These are phyloP conservation scores for Cranoglanis bouderius DNA, from an alignment of 2,113 vertebrate species.

Conservation along the genomic window DNA sequence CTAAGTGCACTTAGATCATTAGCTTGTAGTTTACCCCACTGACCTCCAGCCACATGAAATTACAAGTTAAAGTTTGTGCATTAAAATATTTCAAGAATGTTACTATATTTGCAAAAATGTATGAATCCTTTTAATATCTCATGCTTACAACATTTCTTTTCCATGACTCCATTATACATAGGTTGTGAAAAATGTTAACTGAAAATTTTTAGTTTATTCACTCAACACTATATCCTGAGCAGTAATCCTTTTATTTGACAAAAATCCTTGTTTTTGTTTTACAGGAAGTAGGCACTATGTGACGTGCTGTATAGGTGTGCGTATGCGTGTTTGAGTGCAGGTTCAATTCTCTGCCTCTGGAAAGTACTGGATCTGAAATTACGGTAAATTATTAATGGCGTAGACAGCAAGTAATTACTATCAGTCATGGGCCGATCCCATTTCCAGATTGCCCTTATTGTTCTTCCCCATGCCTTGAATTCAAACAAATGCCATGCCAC, in stretches of 20 bases:
- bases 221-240: neutral
- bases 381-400: conserved; percentile 93
- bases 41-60: conserved; percentile 33
- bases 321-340: neutral
- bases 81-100: neutral
- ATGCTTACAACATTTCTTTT: neutral
- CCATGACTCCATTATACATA: neutral
- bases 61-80: neutral
- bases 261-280: neutral
- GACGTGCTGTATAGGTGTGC: neutral
- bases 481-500: conserved; percentile 82
- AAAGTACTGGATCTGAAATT: conserved; percentile 87
- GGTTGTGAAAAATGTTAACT: neutral
- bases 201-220: neutral
- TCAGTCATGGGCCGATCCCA: conserved; percentile 80
- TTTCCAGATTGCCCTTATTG: conserved; percentile 85
- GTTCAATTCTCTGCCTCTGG: conserved; percentile 63
- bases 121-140: neutral
- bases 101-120: neutral
- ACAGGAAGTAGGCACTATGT: neutral
- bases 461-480: conserved; percentile 71
- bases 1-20: neutral
- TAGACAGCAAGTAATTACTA: conserved; percentile 84
- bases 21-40: neutral
- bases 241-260: neutral